These are phyloP conservation scores for Anser brachyrhynchus DNA, from an alignment of 2,113 vertebrate genomes.

Conservation along the genomic window DNA sequence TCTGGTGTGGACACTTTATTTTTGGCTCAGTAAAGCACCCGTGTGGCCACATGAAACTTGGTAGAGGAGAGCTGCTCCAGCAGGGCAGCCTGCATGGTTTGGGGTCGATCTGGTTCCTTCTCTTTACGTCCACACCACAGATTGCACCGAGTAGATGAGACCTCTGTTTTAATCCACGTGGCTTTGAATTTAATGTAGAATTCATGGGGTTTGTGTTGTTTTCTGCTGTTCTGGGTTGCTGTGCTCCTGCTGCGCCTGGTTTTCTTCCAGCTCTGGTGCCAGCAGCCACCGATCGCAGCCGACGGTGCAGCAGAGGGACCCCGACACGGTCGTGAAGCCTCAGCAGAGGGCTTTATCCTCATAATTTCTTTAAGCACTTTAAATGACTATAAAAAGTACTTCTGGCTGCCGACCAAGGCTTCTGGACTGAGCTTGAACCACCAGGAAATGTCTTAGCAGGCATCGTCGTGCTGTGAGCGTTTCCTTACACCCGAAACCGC, in stretches of 20 bases:
- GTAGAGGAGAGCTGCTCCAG: not conserved
- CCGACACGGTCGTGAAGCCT: not conserved
- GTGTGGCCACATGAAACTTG: not conserved
- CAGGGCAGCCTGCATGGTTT: not conserved
- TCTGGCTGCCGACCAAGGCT: not conserved
- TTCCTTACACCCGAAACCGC: not conserved
- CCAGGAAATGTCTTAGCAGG: not conserved
- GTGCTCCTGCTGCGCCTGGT: not conserved
- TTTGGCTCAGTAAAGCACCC: not conserved
- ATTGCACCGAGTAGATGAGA: not conserved
- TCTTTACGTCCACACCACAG: not conserved
- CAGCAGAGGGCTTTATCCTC: not conserved
- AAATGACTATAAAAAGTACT: not conserved
- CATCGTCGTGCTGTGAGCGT: fast-evolving
- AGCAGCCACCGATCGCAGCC: not conserved
- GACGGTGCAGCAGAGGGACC: not conserved
- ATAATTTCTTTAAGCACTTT: not conserved
- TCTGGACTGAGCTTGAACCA: not conserved
- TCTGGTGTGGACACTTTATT: not conserved
- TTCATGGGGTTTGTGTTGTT: not conserved
- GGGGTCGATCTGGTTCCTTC: fast-evolving
- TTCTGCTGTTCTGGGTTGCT: not conserved
- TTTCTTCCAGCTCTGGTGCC: not conserved
- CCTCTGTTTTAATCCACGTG: fast-evolving
- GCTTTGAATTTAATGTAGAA: not conserved